Conservation (phyloP, 2,113 vertebrate genomes). For the Marcusenius ussheri region DNA sequence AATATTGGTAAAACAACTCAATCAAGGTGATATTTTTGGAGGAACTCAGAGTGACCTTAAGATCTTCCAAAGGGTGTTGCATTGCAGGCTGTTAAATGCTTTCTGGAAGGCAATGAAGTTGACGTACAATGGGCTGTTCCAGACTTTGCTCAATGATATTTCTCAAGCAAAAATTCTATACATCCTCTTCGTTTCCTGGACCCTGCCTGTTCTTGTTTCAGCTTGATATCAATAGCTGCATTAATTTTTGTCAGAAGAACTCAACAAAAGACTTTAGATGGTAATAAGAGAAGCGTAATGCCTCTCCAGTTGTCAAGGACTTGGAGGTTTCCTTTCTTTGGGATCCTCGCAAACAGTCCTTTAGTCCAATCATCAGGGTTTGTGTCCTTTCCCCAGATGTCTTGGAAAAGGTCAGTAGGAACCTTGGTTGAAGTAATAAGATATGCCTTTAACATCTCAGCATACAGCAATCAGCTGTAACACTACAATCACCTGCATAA, state of each 20-base stretch:
- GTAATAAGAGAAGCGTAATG: background rate
- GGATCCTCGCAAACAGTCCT: background rate
- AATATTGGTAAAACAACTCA: background rate
- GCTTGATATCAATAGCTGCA: background rate
- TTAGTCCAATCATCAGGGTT: background rate
- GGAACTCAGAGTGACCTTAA: background rate
- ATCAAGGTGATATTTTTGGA: background rate
- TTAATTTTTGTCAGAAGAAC: background rate
- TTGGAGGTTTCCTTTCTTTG: background rate
- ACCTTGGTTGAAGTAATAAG: background rate
- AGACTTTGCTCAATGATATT: background rate
- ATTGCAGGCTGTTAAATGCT: background rate
- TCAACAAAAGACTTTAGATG: background rate
- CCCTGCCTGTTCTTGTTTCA: background rate
- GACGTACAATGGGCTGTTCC: background rate
- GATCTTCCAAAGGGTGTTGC: slow-evolving; percentile 1
- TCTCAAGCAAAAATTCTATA: background rate
- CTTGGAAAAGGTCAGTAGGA: background rate
- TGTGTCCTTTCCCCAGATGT: background rate
- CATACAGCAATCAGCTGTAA: background rate
- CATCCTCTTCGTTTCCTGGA: background rate
- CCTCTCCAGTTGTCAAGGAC: background rate
- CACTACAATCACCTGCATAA: background rate
- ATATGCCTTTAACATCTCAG: background rate
- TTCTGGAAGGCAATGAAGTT: background rate